A percentile compares a stretch with the other conserved stretches of the same genome.
Conservation (phyloP, 2,797 vertebrate species). For the Sebastes kiyomatsui region DNA sequence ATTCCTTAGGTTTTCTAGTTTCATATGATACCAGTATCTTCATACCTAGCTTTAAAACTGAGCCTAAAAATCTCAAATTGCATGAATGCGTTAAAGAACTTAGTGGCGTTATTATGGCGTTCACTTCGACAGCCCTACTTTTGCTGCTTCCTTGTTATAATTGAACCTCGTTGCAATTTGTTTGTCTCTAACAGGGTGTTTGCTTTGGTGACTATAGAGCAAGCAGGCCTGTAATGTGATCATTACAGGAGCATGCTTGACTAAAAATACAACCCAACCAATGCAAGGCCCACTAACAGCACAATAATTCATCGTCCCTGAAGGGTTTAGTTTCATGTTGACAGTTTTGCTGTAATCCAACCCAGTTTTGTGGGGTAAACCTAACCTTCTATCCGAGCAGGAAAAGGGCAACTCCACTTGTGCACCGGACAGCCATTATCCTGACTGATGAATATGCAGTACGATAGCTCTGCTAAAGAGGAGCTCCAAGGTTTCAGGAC, state of each 20-base stretch:
- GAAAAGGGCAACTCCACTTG: constrained; percentile 16
- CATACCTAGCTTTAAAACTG: no score
- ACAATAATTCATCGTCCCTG: constrained; percentile 15
- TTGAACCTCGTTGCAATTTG: constrained; percentile 26
- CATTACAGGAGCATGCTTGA: constrained; percentile 19
- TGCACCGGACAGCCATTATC: constrained; percentile 39
- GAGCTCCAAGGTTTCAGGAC: constrained; percentile 40
- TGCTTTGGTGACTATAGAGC: constrained; percentile 46
- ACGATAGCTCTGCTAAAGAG: constrained; percentile 3
- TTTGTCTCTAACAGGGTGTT: constrained; percentile 38
- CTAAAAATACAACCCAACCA: constrained; percentile 57
- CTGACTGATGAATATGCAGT: constrained; percentile 55
- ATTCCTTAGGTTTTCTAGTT: no score
- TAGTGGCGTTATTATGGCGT: no score
- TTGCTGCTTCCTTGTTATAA: background rate
- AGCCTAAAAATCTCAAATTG: no score
- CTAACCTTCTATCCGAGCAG: constrained; percentile 24
- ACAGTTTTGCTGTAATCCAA: constrained; percentile 55
- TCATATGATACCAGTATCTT: no score
- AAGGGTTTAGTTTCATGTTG: constrained; percentile 51
- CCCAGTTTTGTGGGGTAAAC: constrained; percentile 44
- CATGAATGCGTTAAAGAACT: no score
- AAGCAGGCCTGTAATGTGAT: constrained; percentile 52
- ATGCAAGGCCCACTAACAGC: constrained; percentile 13
- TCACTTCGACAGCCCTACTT: no score